Conservation (phyloP, 2,797 vertebrate genomes). For the Philypnodon macrostomus region DNA sequence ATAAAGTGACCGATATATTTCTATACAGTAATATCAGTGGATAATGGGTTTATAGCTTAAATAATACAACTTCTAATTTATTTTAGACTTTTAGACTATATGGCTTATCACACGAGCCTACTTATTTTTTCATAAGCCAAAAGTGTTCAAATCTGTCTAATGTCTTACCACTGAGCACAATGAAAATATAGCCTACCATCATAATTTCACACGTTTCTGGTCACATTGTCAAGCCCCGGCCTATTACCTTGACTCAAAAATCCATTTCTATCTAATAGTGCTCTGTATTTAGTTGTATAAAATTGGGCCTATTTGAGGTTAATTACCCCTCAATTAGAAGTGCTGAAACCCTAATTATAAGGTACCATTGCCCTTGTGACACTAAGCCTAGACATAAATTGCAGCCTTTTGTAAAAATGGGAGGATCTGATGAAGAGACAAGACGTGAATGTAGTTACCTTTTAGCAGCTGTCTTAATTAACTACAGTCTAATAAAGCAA, state of each 20-base stretch:
- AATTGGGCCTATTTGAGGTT: slow-evolving; percentile 7
- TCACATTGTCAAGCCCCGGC: no score
- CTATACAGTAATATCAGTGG: no score
- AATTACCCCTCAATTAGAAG: slow-evolving; percentile 29
- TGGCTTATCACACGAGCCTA: no score
- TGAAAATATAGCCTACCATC: no score
- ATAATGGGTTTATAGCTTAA: no score
- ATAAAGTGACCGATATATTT: no score
- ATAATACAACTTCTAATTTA: no score
- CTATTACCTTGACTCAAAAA: not conserved
- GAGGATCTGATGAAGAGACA: slow-evolving; percentile 1
- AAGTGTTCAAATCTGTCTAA: no score
- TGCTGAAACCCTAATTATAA: slow-evolving; percentile 31
- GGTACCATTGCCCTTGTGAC: slow-evolving; percentile 24
- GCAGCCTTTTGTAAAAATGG: slow-evolving; percentile 8
- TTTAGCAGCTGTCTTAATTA: slow-evolving; percentile 33
- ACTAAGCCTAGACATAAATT: slow-evolving; percentile 15
- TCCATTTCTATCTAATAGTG: not conserved
- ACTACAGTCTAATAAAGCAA: slow-evolving; percentile 39
- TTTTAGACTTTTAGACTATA: no score
- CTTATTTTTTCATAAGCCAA: no score
- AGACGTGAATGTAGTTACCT: slow-evolving; percentile 23
- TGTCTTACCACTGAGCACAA: no score
- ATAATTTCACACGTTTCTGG: no score
- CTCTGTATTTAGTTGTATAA: not conserved